Evolutionary conservation across 2,888 invertebrate species (phyloP).

Genomic region (Thymelicus lineola): DNA sequence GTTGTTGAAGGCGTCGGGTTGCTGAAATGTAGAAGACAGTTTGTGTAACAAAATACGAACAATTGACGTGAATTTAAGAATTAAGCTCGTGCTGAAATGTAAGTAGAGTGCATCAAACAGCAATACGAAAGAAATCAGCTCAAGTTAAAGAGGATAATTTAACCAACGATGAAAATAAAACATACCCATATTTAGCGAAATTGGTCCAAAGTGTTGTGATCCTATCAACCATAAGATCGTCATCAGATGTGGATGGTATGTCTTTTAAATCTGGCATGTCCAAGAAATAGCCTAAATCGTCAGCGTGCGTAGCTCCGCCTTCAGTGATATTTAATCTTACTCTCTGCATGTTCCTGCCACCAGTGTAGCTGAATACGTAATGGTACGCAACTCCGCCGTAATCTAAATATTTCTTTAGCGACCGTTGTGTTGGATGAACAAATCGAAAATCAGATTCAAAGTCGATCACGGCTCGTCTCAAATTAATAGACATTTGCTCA

Average conservation of each 20-base stretch:
- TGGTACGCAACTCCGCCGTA: conserved; percentile 52
- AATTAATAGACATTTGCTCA: conserved; percentile 46
- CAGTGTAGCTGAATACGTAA: conserved; percentile 61
- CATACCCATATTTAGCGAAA: conserved; percentile 54
- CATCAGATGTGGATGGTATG: conserved; percentile 46
- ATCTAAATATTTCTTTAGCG: conserved; percentile 53
- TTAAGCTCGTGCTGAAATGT: not conserved
- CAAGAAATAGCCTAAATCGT: conserved; percentile 59
- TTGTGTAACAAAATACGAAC: too few species aligned
- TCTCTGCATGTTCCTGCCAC: conserved; percentile 58
- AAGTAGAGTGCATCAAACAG: too few species aligned
- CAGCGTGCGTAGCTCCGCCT: conserved; percentile 52
- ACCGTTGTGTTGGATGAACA: conserved; percentile 51
- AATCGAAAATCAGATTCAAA: conserved; percentile 58
- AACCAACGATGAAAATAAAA: not conserved
- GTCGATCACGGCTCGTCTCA: conserved; percentile 46
- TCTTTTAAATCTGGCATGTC: conserved; percentile 42
- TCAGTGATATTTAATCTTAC: conserved; percentile 43
- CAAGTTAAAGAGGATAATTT: too few species aligned
- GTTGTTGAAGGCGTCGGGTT: conserved; percentile 26
- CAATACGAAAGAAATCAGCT: too few species aligned
- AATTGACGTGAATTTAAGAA: too few species aligned
- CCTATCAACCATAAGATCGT: conserved; percentile 55
- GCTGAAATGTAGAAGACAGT: conserved; percentile 1
- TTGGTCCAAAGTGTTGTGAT: conserved; percentile 56